phyloP scores from a whole-genome alignment of 1,140 invertebrate species.

The Ectropis grisescens region DNA sequence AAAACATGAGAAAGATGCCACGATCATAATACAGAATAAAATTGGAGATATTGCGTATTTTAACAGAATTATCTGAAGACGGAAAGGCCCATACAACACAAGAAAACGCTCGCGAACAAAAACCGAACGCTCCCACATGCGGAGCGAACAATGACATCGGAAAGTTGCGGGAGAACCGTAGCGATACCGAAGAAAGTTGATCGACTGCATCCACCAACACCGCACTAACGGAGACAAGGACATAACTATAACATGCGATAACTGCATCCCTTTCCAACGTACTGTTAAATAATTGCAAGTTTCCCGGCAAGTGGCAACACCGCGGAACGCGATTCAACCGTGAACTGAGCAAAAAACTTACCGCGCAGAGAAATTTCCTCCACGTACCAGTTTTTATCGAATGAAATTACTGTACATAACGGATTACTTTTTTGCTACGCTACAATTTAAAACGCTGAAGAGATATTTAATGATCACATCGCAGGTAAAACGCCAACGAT shows the following conservation, averaged over 20 bases:
- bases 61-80: no score
- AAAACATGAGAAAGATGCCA: no score
- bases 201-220: slow-evolving; percentile 5
- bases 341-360: slow-evolving; percentile 36
- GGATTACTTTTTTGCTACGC: slow-evolving; percentile 31
- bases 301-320: slow-evolving; percentile 16
- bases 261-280: slow-evolving; percentile 3
- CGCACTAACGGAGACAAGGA: slow-evolving; percentile 4
- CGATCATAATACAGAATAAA: no score
- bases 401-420: slow-evolving; percentile 45
- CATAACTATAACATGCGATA: slow-evolving; percentile 6
- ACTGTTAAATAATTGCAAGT: slow-evolving; percentile 8
- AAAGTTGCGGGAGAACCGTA: slow-evolving; percentile 12
- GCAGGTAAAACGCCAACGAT: no score
- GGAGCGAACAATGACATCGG: slow-evolving; percentile 12
- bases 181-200: slow-evolving; percentile 12
- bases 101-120: slow-evolving; percentile 4
- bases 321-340: slow-evolving; percentile 33
- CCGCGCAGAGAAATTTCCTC: slow-evolving; percentile 42
- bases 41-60: no score
- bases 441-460: no score
- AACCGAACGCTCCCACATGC: slow-evolving; percentile 14
- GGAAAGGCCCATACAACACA: neutral
- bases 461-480: no score
- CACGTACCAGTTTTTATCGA: slow-evolving; percentile 31